Percentiles rank a stretch among this genome's conserved stretches.
Evolutionary conservation across 2,113 vertebrate genomes (phyloP).

Genomic region (Semnopithecus entellus): DNA sequence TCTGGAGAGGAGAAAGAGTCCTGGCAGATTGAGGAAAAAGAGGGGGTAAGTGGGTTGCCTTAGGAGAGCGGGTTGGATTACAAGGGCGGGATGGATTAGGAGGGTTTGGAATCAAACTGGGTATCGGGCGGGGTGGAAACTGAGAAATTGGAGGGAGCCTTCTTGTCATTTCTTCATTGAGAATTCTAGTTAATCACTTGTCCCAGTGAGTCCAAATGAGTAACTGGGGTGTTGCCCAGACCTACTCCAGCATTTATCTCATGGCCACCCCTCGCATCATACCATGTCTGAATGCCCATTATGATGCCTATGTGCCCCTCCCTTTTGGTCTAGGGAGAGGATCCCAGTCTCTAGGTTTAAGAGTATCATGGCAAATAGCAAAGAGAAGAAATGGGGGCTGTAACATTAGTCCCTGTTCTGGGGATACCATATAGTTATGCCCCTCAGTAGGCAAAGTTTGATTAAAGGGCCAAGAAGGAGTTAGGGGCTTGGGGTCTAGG

Average conservation of each 20-base stretch:
- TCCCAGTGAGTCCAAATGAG: neutral
- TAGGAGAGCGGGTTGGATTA: neutral
- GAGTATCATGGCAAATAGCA: neutral
- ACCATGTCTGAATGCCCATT: neutral
- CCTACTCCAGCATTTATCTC: neutral
- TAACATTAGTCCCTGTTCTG: neutral
- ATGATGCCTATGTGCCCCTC: rapidly evolving
- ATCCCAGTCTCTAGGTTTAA: neutral
- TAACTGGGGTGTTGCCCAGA: neutral
- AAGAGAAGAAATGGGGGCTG: neutral
- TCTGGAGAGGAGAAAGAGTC: neutral
- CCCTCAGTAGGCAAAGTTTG: neutral
- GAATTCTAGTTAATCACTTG: neutral
- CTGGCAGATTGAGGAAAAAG: neutral
- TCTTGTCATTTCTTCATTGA: neutral
- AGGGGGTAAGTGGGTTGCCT: neutral
- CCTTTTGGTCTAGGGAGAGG: neutral
- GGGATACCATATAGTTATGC: neutral
- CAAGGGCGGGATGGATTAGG: neutral
- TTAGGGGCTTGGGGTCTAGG: no score
- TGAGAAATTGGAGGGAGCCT: neutral
- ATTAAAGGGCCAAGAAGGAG: no score
- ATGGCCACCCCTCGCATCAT: neutral
- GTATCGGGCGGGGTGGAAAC: neutral
- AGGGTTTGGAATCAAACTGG: no score